These are phyloP conservation scores for Larimichthys polyactis DNA, from an alignment of 2,113 vertebrate genomes.

Conservation along the genomic window DNA sequence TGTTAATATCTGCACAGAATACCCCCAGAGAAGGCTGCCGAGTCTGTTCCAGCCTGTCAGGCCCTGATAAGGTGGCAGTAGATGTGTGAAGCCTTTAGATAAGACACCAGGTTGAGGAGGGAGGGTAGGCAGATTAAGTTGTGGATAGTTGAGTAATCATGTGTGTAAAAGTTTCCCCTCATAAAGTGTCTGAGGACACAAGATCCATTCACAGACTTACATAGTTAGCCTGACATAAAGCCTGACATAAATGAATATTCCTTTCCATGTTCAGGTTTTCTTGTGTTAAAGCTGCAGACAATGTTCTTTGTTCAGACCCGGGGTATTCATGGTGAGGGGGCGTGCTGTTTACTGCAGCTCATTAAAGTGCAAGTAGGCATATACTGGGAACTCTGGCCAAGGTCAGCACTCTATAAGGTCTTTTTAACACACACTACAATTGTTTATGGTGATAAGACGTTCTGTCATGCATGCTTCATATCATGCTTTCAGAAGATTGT, in stretches of 20 bases:
- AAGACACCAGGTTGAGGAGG: conserved; percentile 36
- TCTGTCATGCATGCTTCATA: background rate
- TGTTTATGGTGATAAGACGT: background rate
- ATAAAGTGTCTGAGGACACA: background rate
- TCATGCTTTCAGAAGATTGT: conserved; percentile 12
- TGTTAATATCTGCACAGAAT: background rate
- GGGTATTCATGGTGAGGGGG: background rate
- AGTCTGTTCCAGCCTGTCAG: conserved; percentile 15
- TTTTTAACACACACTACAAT: background rate
- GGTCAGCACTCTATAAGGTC: background rate
- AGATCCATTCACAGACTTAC: background rate
- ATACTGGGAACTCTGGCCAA: background rate
- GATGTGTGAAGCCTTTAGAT: conserved; percentile 63
- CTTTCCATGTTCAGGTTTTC: background rate
- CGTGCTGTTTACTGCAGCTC: conserved; percentile 1
- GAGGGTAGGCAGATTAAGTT: background rate
- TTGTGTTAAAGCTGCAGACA: conserved; percentile 5
- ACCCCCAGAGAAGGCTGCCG: background rate
- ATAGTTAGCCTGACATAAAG: background rate
- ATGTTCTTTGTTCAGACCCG: background rate
- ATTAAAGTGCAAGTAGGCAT: background rate
- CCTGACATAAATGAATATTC: background rate
- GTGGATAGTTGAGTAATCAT: conserved; percentile 2
- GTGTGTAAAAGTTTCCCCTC: background rate
- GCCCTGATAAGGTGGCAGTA: conserved; percentile 68